These are phyloP conservation scores for Sycophila sp. DNA, from an alignment of 1,140 invertebrate genomes.

Conservation along the genomic window DNA sequence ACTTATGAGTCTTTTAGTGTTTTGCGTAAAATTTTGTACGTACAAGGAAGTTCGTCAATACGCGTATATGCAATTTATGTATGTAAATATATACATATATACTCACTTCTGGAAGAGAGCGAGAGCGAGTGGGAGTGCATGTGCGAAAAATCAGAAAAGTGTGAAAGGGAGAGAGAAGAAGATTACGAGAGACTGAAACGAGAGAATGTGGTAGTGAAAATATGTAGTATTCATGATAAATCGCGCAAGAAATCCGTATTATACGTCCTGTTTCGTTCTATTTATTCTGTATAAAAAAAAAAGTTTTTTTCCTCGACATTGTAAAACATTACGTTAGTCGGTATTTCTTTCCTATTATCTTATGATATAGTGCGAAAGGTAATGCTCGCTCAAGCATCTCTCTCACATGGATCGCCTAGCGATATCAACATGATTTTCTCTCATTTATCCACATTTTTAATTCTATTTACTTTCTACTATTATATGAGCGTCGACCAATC, in stretches of 20 bases:
- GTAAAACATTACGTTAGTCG: conserved; percentile 1
- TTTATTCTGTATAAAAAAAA: conserved; percentile 33
- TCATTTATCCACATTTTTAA: conserved; percentile 16
- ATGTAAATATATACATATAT: conserved; percentile 25
- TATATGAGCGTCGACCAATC: neutral
- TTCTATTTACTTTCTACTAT: conserved; percentile 33
- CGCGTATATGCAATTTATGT: conserved; percentile 16
- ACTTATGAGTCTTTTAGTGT: no score
- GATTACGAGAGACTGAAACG: neutral
- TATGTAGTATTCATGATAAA: conserved; percentile 9
- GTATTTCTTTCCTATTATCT: conserved; percentile 15
- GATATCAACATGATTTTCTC: conserved; percentile 15
- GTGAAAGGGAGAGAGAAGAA: neutral
- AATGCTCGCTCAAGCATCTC: conserved; percentile 14
- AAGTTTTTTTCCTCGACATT: neutral
- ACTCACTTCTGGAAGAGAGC: conserved; percentile 23
- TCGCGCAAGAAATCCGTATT: neutral
- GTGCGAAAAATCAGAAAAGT: neutral
- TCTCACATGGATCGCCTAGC: conserved; percentile 15
- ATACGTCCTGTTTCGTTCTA: conserved; percentile 11
- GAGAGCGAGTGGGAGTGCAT: conserved; percentile 2
- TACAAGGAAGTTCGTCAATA: neutral
- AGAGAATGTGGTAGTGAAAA: neutral
- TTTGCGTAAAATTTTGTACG: no score
- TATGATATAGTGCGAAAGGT: neutral